Evolutionary conservation across 2,888 invertebrate species (phyloP).

Genomic region (Stomorhina lunata): DNA sequence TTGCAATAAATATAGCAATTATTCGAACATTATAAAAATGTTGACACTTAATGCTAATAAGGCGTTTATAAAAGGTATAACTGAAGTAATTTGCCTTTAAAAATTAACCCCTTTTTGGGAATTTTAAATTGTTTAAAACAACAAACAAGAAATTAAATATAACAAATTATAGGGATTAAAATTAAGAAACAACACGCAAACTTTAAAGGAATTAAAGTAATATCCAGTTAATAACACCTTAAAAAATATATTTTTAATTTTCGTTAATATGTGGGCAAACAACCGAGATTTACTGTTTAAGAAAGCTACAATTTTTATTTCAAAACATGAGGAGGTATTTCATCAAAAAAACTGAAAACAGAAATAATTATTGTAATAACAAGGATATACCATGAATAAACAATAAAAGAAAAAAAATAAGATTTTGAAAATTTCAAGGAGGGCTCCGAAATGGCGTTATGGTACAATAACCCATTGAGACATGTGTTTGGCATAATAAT

Average conservation of each 20-base stretch:
- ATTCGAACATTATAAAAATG: slow-evolving; percentile 50
- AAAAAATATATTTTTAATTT: too few relatives aligned
- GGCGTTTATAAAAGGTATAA: slow-evolving; percentile 33
- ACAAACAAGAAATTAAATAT: neutral
- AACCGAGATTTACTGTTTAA: too few relatives aligned
- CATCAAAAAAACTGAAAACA: slow-evolving; percentile 27
- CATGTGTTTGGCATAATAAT: slow-evolving; percentile 61
- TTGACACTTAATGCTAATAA: slow-evolving; percentile 50
- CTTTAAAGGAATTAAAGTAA: neutral
- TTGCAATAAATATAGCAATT: slow-evolving; percentile 43
- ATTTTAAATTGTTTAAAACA: slow-evolving; percentile 4
- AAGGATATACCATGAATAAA: slow-evolving; percentile 30
- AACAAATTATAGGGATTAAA: slow-evolving; percentile 14
- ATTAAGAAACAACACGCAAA: slow-evolving; percentile 62
- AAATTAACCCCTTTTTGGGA: neutral
- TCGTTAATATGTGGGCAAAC: too few relatives aligned
- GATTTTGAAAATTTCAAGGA: slow-evolving; percentile 50
- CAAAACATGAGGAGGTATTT: slow-evolving; percentile 22
- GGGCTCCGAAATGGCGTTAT: slow-evolving; percentile 63
- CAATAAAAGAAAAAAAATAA: neutral
- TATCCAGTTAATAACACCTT: too few relatives aligned
- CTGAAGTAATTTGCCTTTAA: slow-evolving; percentile 12
- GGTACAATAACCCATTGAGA: slow-evolving; percentile 61
- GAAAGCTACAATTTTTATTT: slow-evolving; percentile 12
- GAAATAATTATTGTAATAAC: neutral